Percentiles rank a stretch among this genome's conserved stretches.
Evolutionary conservation across 2,113 vertebrate genomes (phyloP).

Genomic region (Pygoscelis adeliae): DNA sequence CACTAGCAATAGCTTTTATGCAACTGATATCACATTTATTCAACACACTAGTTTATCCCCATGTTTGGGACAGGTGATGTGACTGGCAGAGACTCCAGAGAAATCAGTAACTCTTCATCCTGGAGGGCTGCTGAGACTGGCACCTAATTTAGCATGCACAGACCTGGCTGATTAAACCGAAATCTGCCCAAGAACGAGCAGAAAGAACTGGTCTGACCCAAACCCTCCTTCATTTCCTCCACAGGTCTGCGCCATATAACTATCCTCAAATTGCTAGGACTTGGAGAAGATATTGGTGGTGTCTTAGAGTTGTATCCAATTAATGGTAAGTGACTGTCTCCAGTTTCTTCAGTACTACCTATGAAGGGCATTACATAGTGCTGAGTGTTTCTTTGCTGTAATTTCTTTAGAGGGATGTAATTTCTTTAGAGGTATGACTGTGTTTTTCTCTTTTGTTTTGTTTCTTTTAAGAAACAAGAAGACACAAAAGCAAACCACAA

Average conservation of each 20-base stretch:
- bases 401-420: neutral
- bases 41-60: neutral
- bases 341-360: neutral
- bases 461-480: neutral
- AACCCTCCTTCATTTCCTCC: neutral
- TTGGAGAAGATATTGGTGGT: conserved; percentile 84
- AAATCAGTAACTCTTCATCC: neutral
- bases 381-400: neutral
- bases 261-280: conserved; percentile 89
- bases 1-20: neutral
- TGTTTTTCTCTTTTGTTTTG: neutral
- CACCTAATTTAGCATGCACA: neutral
- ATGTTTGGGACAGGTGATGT: neutral
- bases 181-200: neutral
- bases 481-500: neutral
- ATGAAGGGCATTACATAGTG: neutral
- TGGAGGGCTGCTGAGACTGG: neutral
- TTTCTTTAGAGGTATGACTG: neutral
- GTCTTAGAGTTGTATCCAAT: conserved; percentile 95
- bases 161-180: neutral
- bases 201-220: neutral
- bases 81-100: neutral
- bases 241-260: conserved; percentile 94
- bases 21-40: neutral
- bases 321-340: conserved; percentile 84